phyloP scores from a whole-genome alignment of 2,797 vertebrate species.

The Distichodus sexfasciatus region DNA sequence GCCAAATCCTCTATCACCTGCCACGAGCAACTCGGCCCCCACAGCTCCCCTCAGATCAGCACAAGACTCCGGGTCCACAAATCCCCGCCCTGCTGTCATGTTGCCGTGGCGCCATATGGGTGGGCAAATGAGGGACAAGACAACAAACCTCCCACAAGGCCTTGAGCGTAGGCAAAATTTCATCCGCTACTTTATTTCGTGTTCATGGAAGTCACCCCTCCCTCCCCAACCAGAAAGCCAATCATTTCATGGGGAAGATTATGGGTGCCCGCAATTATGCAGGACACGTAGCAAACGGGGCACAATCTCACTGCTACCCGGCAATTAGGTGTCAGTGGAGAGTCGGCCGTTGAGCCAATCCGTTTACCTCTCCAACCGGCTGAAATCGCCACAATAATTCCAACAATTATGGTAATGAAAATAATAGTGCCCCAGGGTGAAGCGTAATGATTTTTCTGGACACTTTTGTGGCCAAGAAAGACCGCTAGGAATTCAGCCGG shows the following conservation, averaged over 20 bases:
- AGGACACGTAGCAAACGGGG: slow-evolving; percentile 21
- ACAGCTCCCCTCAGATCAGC: slow-evolving; percentile 67
- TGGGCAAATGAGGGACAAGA: neutral
- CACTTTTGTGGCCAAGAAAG: slow-evolving; percentile 7
- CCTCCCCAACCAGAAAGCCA: slow-evolving; percentile 18
- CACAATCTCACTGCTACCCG: slow-evolving; percentile 17
- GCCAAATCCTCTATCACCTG: slow-evolving; percentile 52
- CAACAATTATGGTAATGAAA: slow-evolving; percentile 42
- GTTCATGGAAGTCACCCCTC: slow-evolving; percentile 13
- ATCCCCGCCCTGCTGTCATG: slow-evolving; percentile 53
- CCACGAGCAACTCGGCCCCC: slow-evolving; percentile 66
- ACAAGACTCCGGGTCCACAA: slow-evolving; percentile 46
- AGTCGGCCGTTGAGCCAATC: slow-evolving; percentile 24
- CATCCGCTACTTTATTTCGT: slow-evolving; percentile 12
- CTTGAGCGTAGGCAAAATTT: neutral
- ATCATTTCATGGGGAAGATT: slow-evolving; percentile 15
- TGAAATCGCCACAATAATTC: slow-evolving; percentile 33
- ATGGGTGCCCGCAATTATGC: slow-evolving; percentile 18
- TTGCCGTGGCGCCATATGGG: slow-evolving; percentile 58
- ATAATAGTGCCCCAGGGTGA: slow-evolving; percentile 26
- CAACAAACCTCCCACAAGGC: slow-evolving; percentile 19
- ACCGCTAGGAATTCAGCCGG: slow-evolving; percentile 3
- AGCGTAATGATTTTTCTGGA: neutral
- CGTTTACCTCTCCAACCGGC: slow-evolving; percentile 26
- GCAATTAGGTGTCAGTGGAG: slow-evolving; percentile 22